phyloP scores from a whole-genome alignment of 2,888 invertebrate species.

The Endomychus coccineus region DNA sequence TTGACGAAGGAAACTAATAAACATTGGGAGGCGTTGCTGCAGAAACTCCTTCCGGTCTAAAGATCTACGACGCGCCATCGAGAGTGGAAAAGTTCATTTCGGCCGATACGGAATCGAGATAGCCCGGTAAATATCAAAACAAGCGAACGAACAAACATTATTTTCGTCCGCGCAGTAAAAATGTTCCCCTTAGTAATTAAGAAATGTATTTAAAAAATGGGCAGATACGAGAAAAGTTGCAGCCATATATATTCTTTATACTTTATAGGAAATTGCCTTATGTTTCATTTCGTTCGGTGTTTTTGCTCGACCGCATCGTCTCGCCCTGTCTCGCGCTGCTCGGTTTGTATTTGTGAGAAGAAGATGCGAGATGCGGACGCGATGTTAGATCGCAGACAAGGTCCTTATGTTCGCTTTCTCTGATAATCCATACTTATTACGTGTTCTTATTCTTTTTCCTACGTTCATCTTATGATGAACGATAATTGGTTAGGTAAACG shows the following conservation, averaged over 20 bases:
- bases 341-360: constrained; percentile 13
- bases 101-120: too few species aligned
- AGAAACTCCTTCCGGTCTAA: too few species aligned
- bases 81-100: too few species aligned
- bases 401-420: constrained; percentile 34
- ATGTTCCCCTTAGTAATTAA: constrained; percentile 33
- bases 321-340: constrained; percentile 14
- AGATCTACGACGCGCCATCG: too few species aligned
- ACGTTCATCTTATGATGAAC: constrained; percentile 40
- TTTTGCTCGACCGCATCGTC: constrained; percentile 21
- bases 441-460: constrained; percentile 41
- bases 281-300: constrained; percentile 30
- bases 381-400: constrained; percentile 19
- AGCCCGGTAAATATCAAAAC: too few species aligned
- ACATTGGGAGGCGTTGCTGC: too few species aligned
- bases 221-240: constrained; percentile 35
- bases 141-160: too few species aligned
- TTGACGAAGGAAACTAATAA: too few species aligned
- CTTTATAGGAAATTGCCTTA: constrained; percentile 39
- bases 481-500: constrained; percentile 42
- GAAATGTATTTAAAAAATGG: constrained; percentile 39
- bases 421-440: constrained; percentile 45
- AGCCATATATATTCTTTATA: constrained; percentile 38
- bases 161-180: constrained; percentile 14
- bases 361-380: constrained; percentile 23